A percentile compares a stretch with the other conserved stretches of the same genome.
Conservation (phyloP, 1,140 invertebrate genomes). For the Artemia franciscana region DNA sequence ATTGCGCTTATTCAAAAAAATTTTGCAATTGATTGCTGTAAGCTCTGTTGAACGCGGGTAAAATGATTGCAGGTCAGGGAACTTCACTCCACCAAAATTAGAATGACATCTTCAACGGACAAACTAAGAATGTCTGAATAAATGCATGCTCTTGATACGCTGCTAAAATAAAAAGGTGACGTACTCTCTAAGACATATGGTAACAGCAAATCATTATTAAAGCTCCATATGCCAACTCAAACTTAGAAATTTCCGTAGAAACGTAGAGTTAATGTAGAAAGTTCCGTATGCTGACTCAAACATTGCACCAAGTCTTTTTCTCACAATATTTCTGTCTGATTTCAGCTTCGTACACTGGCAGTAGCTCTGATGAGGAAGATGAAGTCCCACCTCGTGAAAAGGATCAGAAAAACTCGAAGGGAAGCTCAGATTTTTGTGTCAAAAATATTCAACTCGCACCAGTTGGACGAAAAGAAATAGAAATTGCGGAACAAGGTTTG, state of each 20-base stretch:
- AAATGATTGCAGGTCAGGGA: too few relatives aligned
- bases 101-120: too few relatives aligned
- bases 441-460: slow-evolving; percentile 72
- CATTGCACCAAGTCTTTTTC: background rate
- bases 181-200: background rate
- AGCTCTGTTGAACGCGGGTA: too few relatives aligned
- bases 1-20: too few relatives aligned
- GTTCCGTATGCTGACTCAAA: background rate
- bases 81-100: too few relatives aligned
- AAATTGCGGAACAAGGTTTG: slow-evolving; percentile 91
- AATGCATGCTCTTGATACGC: background rate
- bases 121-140: too few relatives aligned
- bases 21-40: too few relatives aligned
- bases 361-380: slow-evolving; percentile 52
- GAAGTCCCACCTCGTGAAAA: slow-evolving; percentile 66
- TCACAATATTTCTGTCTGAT: slow-evolving; percentile 9
- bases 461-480: slow-evolving; percentile 83
- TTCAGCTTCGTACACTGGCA: slow-evolving; percentile 63
- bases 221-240: too few relatives aligned
- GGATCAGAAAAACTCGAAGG: slow-evolving; percentile 49
- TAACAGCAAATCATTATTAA: background rate
- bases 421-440: slow-evolving; percentile 69
- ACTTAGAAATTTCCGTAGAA: too few relatives aligned
- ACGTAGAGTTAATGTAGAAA: too few relatives aligned
- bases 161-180: background rate